Evolutionary conservation across 2,888 invertebrate species (phyloP).

Genomic region (Cheilosia variabilis): DNA sequence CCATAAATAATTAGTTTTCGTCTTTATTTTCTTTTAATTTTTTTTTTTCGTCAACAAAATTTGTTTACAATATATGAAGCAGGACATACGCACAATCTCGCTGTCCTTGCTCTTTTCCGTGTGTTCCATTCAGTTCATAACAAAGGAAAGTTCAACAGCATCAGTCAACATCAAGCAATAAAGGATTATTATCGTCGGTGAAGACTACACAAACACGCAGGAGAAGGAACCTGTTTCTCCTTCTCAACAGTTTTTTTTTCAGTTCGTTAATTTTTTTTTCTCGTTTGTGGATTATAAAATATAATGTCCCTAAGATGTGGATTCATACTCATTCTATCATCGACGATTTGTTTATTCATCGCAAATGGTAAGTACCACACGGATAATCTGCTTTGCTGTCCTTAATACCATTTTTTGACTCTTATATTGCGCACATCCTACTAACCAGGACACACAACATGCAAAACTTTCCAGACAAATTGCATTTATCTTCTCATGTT

Average conservation of each 20-base stretch:
- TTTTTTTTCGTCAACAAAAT: conserved; percentile 2
- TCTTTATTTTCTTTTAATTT: conserved; percentile 2
- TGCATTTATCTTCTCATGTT: conserved; percentile 61
- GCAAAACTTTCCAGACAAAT: conserved; percentile 70
- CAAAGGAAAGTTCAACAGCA: conserved; percentile 65
- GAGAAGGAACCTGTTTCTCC: conserved; percentile 29
- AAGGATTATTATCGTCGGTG: conserved; percentile 13
- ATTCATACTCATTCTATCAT: conserved; percentile 83
- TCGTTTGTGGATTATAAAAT: conserved; percentile 62
- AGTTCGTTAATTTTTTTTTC: conserved; percentile 35
- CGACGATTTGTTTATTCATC: conserved; percentile 83
- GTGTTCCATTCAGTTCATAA: conserved; percentile 41
- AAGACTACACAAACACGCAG: conserved; percentile 1
- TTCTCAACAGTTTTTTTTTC: conserved; percentile 11
- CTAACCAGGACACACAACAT: conserved; percentile 35
- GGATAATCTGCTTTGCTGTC: conserved; percentile 8
- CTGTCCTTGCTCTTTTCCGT: conserved; percentile 48
- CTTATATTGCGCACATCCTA: background rate
- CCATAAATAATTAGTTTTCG: background rate
- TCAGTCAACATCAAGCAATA: conserved; percentile 23
- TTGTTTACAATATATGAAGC: conserved; percentile 26
- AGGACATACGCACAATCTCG: conserved; percentile 26
- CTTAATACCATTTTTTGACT: background rate
- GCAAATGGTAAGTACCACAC: conserved; percentile 82
- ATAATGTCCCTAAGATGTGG: conserved; percentile 84